Percentiles rank a stretch among this genome's conserved stretches.
Evolutionary conservation across 1,140 invertebrate species (phyloP).

Genomic region (Ostrea denselamellosa): DNA sequence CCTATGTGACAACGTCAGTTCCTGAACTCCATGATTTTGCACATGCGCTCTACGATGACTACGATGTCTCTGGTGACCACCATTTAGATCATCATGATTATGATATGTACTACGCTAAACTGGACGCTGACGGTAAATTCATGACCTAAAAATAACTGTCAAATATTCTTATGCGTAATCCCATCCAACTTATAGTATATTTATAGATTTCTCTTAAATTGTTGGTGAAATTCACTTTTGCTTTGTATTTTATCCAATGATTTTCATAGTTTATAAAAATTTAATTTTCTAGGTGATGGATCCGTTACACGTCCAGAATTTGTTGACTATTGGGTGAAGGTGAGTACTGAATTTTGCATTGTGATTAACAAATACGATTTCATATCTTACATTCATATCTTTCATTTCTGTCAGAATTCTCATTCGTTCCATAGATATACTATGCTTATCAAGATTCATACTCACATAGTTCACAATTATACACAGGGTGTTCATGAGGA

Average conservation of each 20-base stretch:
- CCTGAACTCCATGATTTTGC: slow-evolving; percentile 52
- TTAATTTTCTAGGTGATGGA: not conserved
- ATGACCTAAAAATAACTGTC: no score
- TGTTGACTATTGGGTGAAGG: slow-evolving; percentile 13
- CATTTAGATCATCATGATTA: slow-evolving; percentile 43
- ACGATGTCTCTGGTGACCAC: slow-evolving; percentile 41
- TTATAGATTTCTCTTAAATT: no score
- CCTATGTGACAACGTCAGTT: slow-evolving; percentile 25
- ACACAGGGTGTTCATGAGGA: no score
- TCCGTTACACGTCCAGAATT: not conserved
- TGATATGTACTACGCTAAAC: slow-evolving; percentile 42
- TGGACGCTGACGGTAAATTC: slow-evolving; percentile 39
- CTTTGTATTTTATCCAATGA: no score
- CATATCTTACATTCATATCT: not conserved
- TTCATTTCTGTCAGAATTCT: no score
- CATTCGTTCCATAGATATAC: no score
- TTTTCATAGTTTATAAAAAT: not conserved
- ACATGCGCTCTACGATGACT: slow-evolving; percentile 47
- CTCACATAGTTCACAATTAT: no score
- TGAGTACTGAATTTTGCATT: no score
- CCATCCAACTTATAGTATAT: no score
- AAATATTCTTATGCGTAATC: no score
- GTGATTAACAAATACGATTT: not conserved
- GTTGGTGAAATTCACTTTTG: no score
- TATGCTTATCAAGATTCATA: no score